phyloP scores from a whole-genome alignment of 2,888 invertebrate species.

The Acrobasis suavella region DNA sequence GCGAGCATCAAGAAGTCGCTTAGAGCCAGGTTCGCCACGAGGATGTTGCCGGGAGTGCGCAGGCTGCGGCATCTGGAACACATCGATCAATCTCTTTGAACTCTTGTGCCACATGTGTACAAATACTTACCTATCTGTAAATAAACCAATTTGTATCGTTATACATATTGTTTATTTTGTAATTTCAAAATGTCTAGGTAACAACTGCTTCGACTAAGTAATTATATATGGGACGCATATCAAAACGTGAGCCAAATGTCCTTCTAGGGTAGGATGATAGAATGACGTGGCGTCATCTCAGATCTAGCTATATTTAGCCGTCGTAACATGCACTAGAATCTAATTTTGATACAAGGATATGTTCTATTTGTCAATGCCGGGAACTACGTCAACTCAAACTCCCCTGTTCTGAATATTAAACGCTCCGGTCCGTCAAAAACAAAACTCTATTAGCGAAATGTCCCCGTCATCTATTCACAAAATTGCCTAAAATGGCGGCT shows the following conservation, averaged over 20 bases:
- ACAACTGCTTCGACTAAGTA: no score
- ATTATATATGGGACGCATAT: no score
- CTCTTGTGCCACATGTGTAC: slow-evolving; percentile 14
- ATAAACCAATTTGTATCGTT: no score
- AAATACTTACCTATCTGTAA: no score
- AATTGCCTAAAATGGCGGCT: slow-evolving; percentile 13
- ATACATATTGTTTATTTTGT: no score
- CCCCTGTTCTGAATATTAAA: slow-evolving; percentile 2
- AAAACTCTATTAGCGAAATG: slow-evolving; percentile 19
- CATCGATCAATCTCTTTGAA: slow-evolving; percentile 26
- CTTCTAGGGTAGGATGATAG: no score
- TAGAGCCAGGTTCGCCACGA: slow-evolving; percentile 88
- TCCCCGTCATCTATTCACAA: slow-evolving; percentile 10
- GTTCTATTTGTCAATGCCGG: not conserved
- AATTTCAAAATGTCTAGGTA: no score
- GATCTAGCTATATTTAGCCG: no score
- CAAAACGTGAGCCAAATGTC: no score
- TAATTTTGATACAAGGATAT: not conserved
- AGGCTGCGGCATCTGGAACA: slow-evolving; percentile 85
- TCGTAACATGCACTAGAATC: no score
- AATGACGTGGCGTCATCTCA: no score
- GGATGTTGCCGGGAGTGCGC: slow-evolving; percentile 88
- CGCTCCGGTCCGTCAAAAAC: slow-evolving; percentile 11
- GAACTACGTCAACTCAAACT: not conserved
- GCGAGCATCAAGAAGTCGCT: slow-evolving; percentile 88